phyloP scores from a whole-genome alignment of 2,113 vertebrate species.

The Castor canadensis region DNA sequence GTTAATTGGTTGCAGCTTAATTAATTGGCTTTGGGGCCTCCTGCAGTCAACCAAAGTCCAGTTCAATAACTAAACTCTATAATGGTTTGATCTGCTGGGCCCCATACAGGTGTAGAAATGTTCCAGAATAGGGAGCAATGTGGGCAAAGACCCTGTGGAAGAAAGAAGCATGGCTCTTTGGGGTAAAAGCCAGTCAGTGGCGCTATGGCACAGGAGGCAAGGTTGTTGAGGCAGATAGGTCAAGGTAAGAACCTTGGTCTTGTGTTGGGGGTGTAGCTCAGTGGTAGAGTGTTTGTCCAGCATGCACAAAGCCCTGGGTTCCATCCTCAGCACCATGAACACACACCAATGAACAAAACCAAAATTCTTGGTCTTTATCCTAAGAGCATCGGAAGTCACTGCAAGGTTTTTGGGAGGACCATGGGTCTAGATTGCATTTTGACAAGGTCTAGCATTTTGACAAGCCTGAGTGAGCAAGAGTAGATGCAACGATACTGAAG shows the following conservation, averaged over 20 bases:
- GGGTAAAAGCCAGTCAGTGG: not conserved
- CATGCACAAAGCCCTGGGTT: not conserved
- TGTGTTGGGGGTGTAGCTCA: not conserved
- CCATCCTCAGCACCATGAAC: no score
- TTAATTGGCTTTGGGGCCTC: not conserved
- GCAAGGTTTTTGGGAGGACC: constrained; percentile 22
- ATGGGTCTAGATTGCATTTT: not conserved
- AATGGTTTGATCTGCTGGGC: not conserved
- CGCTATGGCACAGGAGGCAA: not conserved
- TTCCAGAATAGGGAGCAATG: not conserved
- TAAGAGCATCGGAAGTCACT: constrained; percentile 16
- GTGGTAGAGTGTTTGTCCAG: not conserved
- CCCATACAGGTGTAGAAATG: not conserved
- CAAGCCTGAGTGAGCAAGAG: not conserved
- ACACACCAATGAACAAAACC: not conserved
- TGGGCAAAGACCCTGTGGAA: not conserved
- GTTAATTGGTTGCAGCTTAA: no score
- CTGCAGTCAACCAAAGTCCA: not conserved
- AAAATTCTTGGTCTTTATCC: not conserved
- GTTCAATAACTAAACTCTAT: not conserved
- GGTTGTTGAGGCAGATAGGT: not conserved
- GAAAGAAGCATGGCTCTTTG: not conserved
- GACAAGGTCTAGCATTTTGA: not conserved
- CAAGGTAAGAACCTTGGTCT: not conserved
- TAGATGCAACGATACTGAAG: not conserved